A percentile compares a stretch with the other conserved stretches of the same genome.
phyloP scores from a whole-genome alignment of 2,888 invertebrate genomes.

The Orthosia cruda region DNA sequence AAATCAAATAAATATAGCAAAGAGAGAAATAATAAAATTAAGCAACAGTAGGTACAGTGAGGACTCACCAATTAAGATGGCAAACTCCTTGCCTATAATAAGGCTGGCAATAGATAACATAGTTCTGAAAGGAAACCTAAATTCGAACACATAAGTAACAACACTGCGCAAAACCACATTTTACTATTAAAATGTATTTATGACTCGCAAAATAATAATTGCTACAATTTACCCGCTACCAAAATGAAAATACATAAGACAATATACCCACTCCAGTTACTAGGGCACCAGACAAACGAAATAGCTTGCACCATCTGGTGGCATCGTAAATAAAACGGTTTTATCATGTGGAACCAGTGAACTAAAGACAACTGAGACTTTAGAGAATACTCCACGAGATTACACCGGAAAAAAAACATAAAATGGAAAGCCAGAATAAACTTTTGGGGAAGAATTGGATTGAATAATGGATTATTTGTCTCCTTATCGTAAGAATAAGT shows the following conservation, averaged over 20 bases:
- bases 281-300: conserved; percentile 40
- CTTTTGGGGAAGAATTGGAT: conserved; percentile 46
- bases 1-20: too few relatives aligned
- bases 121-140: too few relatives aligned
- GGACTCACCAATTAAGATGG: too few relatives aligned
- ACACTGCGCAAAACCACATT: too few relatives aligned
- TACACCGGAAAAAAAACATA: conserved; percentile 44
- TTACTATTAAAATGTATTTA: too few relatives aligned
- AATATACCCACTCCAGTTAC: conserved; percentile 29
- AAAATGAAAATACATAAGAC: conserved; percentile 25
- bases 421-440: conserved; percentile 38
- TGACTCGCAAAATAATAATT: conserved; percentile 15
- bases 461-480: conserved; percentile 59
- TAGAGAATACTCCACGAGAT: conserved; percentile 51
- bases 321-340: conserved; percentile 65
- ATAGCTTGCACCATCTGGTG: conserved; percentile 59
- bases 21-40: too few relatives aligned
- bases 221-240: not conserved
- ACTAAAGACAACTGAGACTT: conserved; percentile 48
- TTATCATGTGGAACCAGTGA: conserved; percentile 56
- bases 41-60: too few relatives aligned
- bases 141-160: too few relatives aligned
- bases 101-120: too few relatives aligned
- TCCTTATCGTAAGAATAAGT: conserved; percentile 29
- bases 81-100: too few relatives aligned